These are phyloP conservation scores for Hyperoplus immaculatus DNA, from an alignment of 2,797 vertebrate species.

Conservation along the genomic window DNA sequence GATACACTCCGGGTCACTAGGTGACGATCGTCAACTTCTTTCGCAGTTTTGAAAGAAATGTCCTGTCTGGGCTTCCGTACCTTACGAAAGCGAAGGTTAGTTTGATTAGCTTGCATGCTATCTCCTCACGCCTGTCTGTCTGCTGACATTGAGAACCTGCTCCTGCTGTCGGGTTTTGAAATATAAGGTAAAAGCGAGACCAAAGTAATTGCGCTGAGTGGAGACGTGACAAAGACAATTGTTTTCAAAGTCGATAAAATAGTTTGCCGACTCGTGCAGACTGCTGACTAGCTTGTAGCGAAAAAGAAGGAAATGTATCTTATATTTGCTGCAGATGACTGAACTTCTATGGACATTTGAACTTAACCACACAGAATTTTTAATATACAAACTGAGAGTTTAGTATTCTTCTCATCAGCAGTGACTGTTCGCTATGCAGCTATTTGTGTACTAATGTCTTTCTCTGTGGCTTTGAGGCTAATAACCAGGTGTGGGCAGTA, in stretches of 20 bases:
- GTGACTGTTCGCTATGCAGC: too few relatives aligned
- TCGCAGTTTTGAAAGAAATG: neutral
- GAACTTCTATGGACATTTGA: neutral
- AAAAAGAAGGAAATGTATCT: neutral
- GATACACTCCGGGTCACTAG: slow-evolving; percentile 27
- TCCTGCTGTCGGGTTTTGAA: rapidly evolving
- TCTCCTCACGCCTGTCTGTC: neutral
- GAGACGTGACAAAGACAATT: neutral
- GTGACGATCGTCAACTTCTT: neutral
- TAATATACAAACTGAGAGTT: neutral
- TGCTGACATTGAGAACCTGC: slow-evolving; percentile 65
- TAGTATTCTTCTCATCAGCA: too few relatives aligned
- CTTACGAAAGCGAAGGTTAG: slow-evolving; percentile 50
- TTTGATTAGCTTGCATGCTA: slow-evolving; percentile 12
- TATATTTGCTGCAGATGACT: neutral
- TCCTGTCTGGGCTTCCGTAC: slow-evolving; percentile 51
- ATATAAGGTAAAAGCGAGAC: slow-evolving; percentile 52
- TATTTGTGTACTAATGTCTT: neutral
- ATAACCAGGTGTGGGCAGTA: too few relatives aligned
- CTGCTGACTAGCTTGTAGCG: neutral
- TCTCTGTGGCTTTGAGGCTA: too few relatives aligned
- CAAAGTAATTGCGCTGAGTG: rapidly evolving
- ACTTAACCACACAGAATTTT: neutral
- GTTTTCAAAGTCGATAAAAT: rapidly evolving
- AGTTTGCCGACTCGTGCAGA: rapidly evolving